A percentile compares a stretch with the other conserved stretches of the same genome.
These are phyloP conservation scores for Datnioides undecimradiatus DNA, from an alignment of 2,113 vertebrate species.

Conservation along the genomic window DNA sequence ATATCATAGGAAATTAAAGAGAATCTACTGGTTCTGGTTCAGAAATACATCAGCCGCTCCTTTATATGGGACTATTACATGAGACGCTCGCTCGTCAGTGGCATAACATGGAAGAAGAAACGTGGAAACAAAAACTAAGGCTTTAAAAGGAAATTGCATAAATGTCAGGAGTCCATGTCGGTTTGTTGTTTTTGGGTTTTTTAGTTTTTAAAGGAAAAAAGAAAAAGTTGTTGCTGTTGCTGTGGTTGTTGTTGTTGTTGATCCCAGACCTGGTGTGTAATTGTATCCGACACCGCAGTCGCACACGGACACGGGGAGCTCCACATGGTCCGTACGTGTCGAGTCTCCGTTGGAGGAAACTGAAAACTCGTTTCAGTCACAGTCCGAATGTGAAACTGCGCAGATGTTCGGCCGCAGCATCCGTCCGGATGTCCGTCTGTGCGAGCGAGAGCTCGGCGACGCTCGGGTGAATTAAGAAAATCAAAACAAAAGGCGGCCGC, in stretches of 20 bases:
- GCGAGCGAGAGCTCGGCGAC: constrained; percentile 56
- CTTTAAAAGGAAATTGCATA: constrained; percentile 62
- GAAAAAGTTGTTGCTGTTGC: no score
- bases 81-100: constrained; percentile 77
- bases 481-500: neutral
- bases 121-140: constrained; percentile 49
- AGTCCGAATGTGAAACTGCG: constrained; percentile 54
- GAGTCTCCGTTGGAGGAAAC: no score
- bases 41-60: constrained; percentile 74
- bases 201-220: no score
- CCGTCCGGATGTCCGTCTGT: constrained; percentile 57
- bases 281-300: no score
- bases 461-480: constrained; percentile 42
- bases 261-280: no score
- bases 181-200: no score
- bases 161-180: constrained; percentile 67
- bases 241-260: no score
- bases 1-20: constrained; percentile 76
- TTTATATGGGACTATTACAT: constrained; percentile 79
- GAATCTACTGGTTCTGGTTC: constrained; percentile 64
- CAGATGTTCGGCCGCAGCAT: constrained; percentile 65
- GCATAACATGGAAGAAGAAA: constrained; percentile 81
- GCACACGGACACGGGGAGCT: no score
- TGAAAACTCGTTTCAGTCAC: constrained; percentile 50
- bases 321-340: no score